Conservation (phyloP, 1,140 invertebrate genomes). For the Stenopsyche tienmushanensis region DNA sequence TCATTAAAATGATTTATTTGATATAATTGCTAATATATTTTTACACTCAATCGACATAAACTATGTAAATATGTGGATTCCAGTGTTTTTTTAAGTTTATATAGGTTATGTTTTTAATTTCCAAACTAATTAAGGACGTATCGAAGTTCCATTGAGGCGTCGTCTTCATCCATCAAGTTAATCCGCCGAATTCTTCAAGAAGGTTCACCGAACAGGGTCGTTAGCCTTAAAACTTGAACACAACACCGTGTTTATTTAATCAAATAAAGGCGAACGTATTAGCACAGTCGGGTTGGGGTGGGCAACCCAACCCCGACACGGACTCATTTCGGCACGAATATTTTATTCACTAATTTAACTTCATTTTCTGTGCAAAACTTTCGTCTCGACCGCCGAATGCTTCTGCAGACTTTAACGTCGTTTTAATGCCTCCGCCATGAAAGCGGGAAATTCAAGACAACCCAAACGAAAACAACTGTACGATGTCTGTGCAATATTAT, state of each 20-base stretch:
- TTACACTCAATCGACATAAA: no score
- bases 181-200: no score
- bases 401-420: constrained; percentile 21
- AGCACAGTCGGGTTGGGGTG: not conserved
- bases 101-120: no score
- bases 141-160: no score
- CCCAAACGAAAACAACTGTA: no score
- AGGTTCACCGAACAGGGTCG: not conserved
- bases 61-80: not conserved
- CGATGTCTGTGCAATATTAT: no score
- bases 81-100: no score
- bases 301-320: not conserved
- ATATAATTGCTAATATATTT: no score
- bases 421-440: constrained; percentile 33
- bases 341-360: constrained; percentile 39
- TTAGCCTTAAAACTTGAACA: not conserved
- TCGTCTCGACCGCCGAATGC: constrained; percentile 14
- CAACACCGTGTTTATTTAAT: constrained; percentile 25
- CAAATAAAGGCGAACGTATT: constrained; percentile 12
- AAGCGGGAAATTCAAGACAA: no score
- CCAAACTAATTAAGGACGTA: no score
- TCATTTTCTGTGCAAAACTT: constrained; percentile 34
- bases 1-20: no score
- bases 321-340: constrained; percentile 32
- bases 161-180: no score